phyloP scores from a whole-genome alignment of 1,140 invertebrate genomes.

The Trichogramma pretiosum region DNA sequence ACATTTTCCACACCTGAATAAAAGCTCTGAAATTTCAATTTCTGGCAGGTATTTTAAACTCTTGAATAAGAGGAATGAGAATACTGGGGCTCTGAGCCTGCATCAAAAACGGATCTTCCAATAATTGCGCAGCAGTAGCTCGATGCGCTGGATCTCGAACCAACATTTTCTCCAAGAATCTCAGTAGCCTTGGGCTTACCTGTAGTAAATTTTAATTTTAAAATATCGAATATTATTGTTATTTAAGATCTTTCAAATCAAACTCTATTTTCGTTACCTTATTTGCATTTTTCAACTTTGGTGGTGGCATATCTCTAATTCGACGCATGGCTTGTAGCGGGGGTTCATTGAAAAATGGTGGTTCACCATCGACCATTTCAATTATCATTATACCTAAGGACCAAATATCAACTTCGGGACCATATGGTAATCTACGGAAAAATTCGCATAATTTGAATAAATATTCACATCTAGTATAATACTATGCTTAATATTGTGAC shows the following conservation, averaged over 20 bases:
- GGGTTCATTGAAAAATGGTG: conserved; percentile 98
- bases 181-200: conserved; percentile 79
- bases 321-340: conserved; percentile 94
- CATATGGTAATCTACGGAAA: conserved; percentile 69
- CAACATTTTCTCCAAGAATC: conserved; percentile 88
- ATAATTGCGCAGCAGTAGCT: conserved; percentile 80
- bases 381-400: conserved; percentile 95
- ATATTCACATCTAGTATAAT: too few species aligned
- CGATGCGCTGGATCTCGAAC: conserved; percentile 87
- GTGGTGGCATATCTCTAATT: conserved; percentile 95
- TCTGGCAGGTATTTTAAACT: too few species aligned
- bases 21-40: too few species aligned
- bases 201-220: too few species aligned
- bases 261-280: too few species aligned
- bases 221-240: too few species aligned
- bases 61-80: conserved; percentile 85
- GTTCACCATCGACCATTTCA: conserved; percentile 98
- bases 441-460: too few species aligned
- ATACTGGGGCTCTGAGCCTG: conserved; percentile 86
- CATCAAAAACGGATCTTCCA: conserved; percentile 88
- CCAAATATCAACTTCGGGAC: conserved; percentile 97
- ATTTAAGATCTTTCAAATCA: too few species aligned
- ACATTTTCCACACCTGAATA: too few species aligned
- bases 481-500: too few species aligned
- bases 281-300: conserved; percentile 86